These are phyloP conservation scores for Mus pahari DNA, from an alignment of 2,113 vertebrate genomes.

Conservation along the genomic window DNA sequence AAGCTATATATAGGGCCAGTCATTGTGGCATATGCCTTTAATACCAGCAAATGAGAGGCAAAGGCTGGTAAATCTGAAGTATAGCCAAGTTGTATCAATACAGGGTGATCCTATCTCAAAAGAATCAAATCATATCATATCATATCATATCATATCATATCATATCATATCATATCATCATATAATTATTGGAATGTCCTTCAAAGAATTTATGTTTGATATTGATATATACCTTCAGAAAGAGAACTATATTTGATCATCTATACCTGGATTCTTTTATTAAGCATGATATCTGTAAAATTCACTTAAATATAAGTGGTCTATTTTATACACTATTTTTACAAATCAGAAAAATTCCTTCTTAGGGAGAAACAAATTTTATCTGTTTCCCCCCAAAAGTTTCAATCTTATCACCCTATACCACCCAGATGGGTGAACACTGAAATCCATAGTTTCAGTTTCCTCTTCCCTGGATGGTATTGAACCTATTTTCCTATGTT, in stretches of 20 bases:
- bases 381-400: not conserved
- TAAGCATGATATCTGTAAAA: not conserved
- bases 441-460: not conserved
- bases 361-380: not conserved
- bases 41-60: not conserved
- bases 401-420: not conserved
- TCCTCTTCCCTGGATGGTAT: not conserved
- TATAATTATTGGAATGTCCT: not conserved
- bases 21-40: not conserved
- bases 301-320: too few species aligned
- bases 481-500: not conserved
- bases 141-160: not conserved
- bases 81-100: not conserved
- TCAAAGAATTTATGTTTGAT: not conserved
- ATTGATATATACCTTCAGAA: not conserved
- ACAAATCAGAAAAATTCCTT: not conserved
- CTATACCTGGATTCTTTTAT: constrained; percentile 14
- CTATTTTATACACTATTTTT: not conserved
- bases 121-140: not conserved
- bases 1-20: not conserved
- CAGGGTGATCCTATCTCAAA: not conserved
- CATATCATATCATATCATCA: not conserved
- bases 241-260: not conserved
- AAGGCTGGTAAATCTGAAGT: not conserved
- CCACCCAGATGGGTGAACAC: not conserved